Conservation (phyloP, 2,888 invertebrate genomes). For the Gymnocheta viridis region DNA sequence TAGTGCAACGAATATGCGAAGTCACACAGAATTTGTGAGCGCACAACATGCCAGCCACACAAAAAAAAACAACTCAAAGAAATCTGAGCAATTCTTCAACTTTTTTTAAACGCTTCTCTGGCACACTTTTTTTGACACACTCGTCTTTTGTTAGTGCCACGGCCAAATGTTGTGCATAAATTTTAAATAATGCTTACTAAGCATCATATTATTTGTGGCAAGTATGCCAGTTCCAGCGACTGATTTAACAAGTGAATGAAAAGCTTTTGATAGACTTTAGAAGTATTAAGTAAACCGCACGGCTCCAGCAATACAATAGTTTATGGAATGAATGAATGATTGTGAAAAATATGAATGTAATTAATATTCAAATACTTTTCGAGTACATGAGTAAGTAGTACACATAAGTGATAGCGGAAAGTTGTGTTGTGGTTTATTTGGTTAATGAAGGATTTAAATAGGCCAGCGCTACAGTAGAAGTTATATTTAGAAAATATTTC, state of each 20-base stretch:
- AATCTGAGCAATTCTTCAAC: slow-evolving; percentile 43
- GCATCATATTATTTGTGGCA: background rate
- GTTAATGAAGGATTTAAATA: too few relatives aligned
- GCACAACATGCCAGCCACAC: slow-evolving; percentile 17
- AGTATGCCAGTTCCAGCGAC: background rate
- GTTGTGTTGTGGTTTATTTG: too few relatives aligned
- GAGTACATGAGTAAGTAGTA: too few relatives aligned
- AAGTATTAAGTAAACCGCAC: slow-evolving; percentile 38
- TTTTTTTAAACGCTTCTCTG: slow-evolving; percentile 2
- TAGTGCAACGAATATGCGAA: slow-evolving; percentile 1
- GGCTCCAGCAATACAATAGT: background rate
- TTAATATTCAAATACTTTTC: too few relatives aligned
- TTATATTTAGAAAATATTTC: too few relatives aligned
- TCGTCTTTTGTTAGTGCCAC: background rate
- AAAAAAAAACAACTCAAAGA: background rate
- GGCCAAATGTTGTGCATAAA: slow-evolving; percentile 10
- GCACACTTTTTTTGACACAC: background rate
- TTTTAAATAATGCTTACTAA: slow-evolving; percentile 32
- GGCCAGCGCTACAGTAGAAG: too few relatives aligned
- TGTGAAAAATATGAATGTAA: too few relatives aligned
- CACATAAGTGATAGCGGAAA: too few relatives aligned
- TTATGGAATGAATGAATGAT: background rate
- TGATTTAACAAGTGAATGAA: background rate
- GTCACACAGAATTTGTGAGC: background rate
- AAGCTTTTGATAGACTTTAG: slow-evolving; percentile 3